Evolutionary conservation across 2,113 vertebrate genomes (phyloP), one percentile per base, ranked within the genome.

Genomic region (Aramus guarauna): DNA sequence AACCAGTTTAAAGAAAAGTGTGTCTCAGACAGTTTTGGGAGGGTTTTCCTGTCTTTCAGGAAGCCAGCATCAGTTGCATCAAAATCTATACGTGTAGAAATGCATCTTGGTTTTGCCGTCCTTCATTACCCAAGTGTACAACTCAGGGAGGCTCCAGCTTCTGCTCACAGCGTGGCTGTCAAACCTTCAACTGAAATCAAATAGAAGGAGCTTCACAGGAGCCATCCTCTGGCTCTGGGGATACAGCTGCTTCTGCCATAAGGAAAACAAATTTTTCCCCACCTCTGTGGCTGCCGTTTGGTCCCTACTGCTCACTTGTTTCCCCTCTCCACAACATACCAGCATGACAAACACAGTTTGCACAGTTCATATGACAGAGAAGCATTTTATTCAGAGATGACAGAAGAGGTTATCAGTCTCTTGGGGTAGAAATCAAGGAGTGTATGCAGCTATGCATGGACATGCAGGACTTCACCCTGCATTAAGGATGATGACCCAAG

Each of bases 381-480:
- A 80, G 26, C 5, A 6, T 53, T 74, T 26, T 48, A 34, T 7
- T 32, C 45, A 7, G 9, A 45, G 58, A 27, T 0, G 4, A 34
- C 29, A 24, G 47, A 41, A 69, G 55, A 58, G 34, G 62, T 18
- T 48, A 62, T 39, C 47, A 17, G 2, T 30, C 24, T 48, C 53
- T 37, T 36, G 29, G 17, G 18, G 19, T 37, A 67, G 32, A 58
- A 76, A 41, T 17, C 52, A 27, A 52, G 32, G 34, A 23, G 5
- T 1, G 26, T 1, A 15, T 4, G 3, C 24, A 48, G n/a, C 27
- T 37, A 6, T 3, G 9, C 6, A 12, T 10, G 27, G 34, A 21
- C 27, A 36, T 11, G 36, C 41, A 36, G 63, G 10, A 50, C 36
- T 41, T 84, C 16, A 12, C 27, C 19, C 12, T 47, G 11, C 16